Evolutionary conservation across 2,113 vertebrate genomes (phyloP), one percentile per base, ranked within the genome.

Genomic region (Xenopus tropicalis): DNA sequence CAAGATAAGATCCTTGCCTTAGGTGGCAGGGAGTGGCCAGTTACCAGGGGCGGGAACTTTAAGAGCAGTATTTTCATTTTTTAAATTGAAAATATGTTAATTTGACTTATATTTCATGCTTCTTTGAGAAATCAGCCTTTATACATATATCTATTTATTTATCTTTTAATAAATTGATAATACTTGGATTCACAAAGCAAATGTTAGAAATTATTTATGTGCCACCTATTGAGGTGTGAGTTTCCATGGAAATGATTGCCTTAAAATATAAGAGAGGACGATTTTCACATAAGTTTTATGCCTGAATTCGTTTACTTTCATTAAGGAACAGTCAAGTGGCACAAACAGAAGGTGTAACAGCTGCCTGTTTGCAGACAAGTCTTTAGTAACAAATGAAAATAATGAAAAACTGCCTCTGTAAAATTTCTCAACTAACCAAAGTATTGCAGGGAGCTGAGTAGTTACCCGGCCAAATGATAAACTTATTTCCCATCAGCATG

Each of bases 271-370:
- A n/a, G 42, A 46, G 22, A 25, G 37, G 44, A 19, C 11, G 16
- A 23, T 25, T 51, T 71, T 29, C 58, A 61, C 14, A 46, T 19
- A 20, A 58, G 22, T 71, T 71, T 71, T 71, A 71, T 48, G 69
- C 57, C 61, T 71, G 69, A 51, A 62, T 62, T 71, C 13, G 58
- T 62, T 71, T 20, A n/a, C 69, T 62, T 66, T 71, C 22, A 71
- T 71, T 71, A 13, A 62, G 44, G 25, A 71, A 71, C 42, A 61
- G 69, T 70, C 37, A 42, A 59, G 69, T 59, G 69, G 56, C 57
- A 70, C 57, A 70, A 70, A 61, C 69, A 71, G 62, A 71, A 46
- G 69, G 69, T 44, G 43, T 11, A 61, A 71, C 69, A 62, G 62
- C 57, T 71, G 69, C 58, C 59, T 48, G 44, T 24, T 62, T 61